phyloP scores from a whole-genome alignment of 2,797 vertebrate genomes.

The Rhynchonycteris naso region DNA sequence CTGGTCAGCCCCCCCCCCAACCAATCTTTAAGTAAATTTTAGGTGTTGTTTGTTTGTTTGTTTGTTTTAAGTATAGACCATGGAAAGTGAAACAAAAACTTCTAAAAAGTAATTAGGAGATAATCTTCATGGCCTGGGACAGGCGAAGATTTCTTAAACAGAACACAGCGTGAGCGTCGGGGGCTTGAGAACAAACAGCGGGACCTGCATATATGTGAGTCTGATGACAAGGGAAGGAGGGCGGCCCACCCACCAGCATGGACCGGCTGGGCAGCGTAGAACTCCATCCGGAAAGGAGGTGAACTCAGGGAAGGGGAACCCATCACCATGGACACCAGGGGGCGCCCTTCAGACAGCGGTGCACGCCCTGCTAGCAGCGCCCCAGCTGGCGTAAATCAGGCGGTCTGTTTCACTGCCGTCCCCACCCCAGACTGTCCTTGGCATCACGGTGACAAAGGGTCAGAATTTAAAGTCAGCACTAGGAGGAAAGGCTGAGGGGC shows the following conservation, averaged over 20 bases:
- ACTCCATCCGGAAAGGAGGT: background rate
- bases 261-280: background rate
- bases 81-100: background rate
- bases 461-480: background rate
- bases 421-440: background rate
- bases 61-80: background rate
- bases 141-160: background rate
- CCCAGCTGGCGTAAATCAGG: background rate
- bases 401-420: background rate
- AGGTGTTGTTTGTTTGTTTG: background rate
- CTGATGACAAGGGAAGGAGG: background rate
- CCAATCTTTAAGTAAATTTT: background rate
- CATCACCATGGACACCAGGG: background rate
- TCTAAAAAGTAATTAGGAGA: background rate
- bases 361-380: background rate
- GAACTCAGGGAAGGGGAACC: background rate
- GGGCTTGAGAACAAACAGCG: background rate
- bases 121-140: background rate
- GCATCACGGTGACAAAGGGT: background rate
- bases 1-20: too few species aligned
- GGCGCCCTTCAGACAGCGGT: background rate
- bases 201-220: background rate
- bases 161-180: background rate
- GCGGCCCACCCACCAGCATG: rapidly evolving
- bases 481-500: background rate